Conservation (phyloP, 2,113 vertebrate genomes). For the Glareola pratincola region DNA sequence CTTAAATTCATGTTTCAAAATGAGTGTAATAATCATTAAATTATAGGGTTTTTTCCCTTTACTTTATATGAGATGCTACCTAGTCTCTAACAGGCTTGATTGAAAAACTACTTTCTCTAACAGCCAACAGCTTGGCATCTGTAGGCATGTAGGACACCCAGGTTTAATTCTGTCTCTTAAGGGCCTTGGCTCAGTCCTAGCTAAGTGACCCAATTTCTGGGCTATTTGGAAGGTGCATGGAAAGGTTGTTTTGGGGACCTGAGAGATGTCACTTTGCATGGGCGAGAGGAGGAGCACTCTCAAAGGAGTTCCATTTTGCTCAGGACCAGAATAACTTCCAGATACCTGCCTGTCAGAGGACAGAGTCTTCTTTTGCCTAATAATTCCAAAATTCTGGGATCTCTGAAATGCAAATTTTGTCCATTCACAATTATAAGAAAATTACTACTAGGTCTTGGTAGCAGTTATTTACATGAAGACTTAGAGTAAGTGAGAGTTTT, state of each 20-base stretch:
- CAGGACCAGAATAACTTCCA: neutral
- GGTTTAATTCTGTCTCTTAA: neutral
- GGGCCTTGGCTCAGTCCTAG: neutral
- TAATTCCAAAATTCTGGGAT: neutral
- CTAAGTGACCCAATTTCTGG: neutral
- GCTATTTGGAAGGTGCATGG: neutral
- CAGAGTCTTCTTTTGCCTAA: neutral
- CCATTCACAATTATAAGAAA: neutral
- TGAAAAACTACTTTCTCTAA: neutral
- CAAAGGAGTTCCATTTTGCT: neutral
- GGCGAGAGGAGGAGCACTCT: neutral
- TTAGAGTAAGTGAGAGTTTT: neutral
- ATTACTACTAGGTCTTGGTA: neutral
- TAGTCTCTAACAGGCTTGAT: neutral
- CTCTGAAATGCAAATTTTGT: neutral
- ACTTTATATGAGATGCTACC: neutral
- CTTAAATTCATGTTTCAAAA: neutral
- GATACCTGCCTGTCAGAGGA: neutral
- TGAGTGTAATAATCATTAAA: neutral
- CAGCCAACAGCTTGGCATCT: neutral
- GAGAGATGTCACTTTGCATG: neutral
- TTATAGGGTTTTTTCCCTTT: neutral
- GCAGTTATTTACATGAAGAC: neutral
- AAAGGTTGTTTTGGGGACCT: neutral
- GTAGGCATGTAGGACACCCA: neutral